Evolutionary conservation across 2,113 vertebrate species (phyloP).

Genomic region (Calyptomena viridis): DNA sequence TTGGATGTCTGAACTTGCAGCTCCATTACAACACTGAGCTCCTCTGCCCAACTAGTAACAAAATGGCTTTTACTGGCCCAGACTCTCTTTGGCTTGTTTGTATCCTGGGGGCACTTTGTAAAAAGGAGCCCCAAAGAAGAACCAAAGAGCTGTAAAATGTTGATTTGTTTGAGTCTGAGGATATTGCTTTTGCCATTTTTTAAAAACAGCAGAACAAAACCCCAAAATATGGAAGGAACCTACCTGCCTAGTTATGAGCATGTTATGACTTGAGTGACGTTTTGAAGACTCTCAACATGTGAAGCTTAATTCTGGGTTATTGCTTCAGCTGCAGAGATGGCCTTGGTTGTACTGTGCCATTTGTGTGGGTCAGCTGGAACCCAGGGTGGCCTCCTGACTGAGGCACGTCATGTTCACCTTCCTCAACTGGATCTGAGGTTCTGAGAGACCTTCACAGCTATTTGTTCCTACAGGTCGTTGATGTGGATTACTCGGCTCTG

Average conservation of each 20-base stretch:
- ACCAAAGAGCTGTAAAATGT: neutral
- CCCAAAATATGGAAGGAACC: neutral
- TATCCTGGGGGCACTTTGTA: neutral
- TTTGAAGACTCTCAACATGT: neutral
- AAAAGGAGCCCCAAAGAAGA: neutral
- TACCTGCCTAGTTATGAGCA: neutral
- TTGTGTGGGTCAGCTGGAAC: neutral
- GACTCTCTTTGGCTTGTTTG: neutral
- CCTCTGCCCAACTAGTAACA: neutral
- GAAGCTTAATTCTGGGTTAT: neutral
- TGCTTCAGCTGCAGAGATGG: neutral
- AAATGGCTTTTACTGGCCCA: neutral
- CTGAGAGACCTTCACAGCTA: neutral
- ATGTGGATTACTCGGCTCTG: constrained; percentile 78
- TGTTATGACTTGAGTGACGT: neutral
- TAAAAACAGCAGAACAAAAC: neutral
- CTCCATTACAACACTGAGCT: no score
- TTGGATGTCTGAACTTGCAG: neutral
- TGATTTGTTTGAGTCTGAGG: neutral
- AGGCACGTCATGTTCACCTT: fast-evolving
- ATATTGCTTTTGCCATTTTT: neutral
- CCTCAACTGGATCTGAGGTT: neutral
- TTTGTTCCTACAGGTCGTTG: constrained; percentile 76
- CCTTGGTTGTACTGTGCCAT: fast-evolving
- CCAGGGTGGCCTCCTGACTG: neutral